Evolutionary conservation across 2,797 vertebrate species (phyloP).

Genomic region (Enteromius radiatus): DNA sequence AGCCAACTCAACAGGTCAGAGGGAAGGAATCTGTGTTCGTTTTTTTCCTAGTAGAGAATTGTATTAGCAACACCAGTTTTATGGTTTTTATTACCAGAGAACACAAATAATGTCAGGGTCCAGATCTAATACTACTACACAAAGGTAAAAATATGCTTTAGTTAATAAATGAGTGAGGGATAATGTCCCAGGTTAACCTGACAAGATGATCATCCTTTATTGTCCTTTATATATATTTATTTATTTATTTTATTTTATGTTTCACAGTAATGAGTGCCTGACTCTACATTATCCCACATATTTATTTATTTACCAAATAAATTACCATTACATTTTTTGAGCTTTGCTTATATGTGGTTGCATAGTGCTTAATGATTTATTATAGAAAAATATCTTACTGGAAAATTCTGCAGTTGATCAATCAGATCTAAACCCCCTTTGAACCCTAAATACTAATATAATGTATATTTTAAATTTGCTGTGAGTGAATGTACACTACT

Average conservation of each 20-base stretch:
- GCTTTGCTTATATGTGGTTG: background rate
- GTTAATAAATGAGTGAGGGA: background rate
- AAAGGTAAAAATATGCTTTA: background rate
- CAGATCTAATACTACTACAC: background rate
- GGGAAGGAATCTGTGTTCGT: background rate
- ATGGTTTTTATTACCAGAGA: conserved; percentile 5
- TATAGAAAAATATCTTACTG: background rate
- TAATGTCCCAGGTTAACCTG: too few species aligned
- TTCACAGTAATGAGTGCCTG: background rate
- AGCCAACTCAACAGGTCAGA: conserved; percentile 84
- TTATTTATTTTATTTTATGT: background rate
- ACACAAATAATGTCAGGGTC: background rate
- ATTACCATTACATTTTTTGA: background rate
- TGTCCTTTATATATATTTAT: too few species aligned
- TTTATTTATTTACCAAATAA: background rate
- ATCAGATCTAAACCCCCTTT: background rate
- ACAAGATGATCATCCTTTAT: too few species aligned
- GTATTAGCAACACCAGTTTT: background rate
- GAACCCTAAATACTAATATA: background rate
- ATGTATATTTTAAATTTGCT: background rate
- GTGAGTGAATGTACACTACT: background rate
- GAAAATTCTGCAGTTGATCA: background rate
- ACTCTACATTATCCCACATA: background rate
- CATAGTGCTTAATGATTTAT: background rate
- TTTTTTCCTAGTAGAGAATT: background rate